Evolutionary conservation across 2,797 vertebrate species (phyloP).

Genomic region (Cetoscarus ocellatus): DNA sequence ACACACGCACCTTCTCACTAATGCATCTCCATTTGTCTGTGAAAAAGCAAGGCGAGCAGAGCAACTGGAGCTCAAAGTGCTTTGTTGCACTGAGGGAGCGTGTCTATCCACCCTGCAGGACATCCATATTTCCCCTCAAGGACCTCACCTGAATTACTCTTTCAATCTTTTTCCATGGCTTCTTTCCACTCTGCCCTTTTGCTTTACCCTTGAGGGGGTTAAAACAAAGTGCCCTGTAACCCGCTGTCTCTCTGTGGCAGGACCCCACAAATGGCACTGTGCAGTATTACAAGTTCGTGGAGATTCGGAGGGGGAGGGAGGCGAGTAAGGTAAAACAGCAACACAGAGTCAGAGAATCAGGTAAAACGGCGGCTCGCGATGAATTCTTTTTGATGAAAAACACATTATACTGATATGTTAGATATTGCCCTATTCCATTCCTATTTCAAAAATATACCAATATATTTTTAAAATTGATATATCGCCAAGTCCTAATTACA

Average conservation of each 20-base stretch:
- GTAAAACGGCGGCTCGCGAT: too few relatives aligned
- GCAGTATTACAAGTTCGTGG: not conserved
- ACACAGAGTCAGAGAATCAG: too few relatives aligned
- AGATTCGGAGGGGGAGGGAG: too few relatives aligned
- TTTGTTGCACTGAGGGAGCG: constrained; percentile 62
- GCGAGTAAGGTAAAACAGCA: too few relatives aligned
- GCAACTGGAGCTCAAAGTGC: constrained; percentile 71
- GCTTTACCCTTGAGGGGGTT: constrained; percentile 24
- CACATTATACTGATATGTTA: too few relatives aligned
- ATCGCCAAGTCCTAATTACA: too few relatives aligned
- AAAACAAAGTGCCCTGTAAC: constrained; percentile 55
- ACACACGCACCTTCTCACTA: constrained; percentile 47
- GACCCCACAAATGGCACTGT: constrained; percentile 32
- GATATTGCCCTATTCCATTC: too few relatives aligned
- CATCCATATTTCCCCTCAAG: constrained; percentile 56
- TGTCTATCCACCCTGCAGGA: constrained; percentile 55
- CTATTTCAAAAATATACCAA: too few relatives aligned
- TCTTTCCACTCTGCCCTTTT: constrained; percentile 31
- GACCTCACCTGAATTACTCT: constrained; percentile 45
- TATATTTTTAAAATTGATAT: too few relatives aligned
- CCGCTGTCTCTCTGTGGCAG: constrained; percentile 33
- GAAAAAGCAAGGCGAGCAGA: constrained; percentile 69
- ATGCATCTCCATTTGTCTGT: constrained; percentile 75
- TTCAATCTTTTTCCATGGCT: constrained; percentile 54
- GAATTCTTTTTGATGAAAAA: too few relatives aligned